phyloP scores from a whole-genome alignment of 2,113 vertebrate genomes.

The Marcusenius ussheri region DNA sequence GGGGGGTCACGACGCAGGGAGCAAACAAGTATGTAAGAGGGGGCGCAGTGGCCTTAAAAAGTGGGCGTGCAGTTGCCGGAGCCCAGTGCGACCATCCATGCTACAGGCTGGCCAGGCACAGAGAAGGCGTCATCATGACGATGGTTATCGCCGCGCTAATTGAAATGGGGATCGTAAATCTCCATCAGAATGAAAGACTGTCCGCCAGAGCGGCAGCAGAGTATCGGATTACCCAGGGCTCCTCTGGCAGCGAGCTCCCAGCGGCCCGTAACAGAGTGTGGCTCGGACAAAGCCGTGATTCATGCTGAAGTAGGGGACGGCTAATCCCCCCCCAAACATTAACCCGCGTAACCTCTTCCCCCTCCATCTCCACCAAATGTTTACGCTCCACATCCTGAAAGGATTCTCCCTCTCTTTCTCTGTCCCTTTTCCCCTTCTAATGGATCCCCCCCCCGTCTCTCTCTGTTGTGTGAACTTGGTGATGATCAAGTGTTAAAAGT shows the following conservation, averaged over 20 bases:
- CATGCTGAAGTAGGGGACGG: neutral
- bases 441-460: neutral
- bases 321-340: constrained; percentile 9
- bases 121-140: constrained; percentile 12
- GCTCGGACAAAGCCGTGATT: constrained; percentile 15
- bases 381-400: neutral
- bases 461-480: neutral
- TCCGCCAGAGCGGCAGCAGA: constrained; percentile 27
- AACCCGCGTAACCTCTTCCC: neutral
- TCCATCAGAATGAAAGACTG: constrained; percentile 28
- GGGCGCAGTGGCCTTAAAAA: neutral
- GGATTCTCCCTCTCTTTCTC: constrained; percentile 14
- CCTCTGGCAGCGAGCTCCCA: neutral
- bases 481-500: neutral
- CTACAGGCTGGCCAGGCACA: neutral
- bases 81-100: neutral
- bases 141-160: constrained; percentile 28
- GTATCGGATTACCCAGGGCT: constrained; percentile 25
- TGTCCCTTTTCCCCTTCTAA: neutral
- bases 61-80: neutral
- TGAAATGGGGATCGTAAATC: constrained; percentile 25
- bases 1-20: neutral
- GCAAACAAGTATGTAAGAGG: neutral
- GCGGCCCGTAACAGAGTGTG: constrained; percentile 21
- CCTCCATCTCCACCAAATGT: neutral